A percentile compares a stretch with the other conserved stretches of the same genome.
phyloP scores from a whole-genome alignment of 2,888 invertebrate genomes.

The Drosophila multiciliata region DNA sequence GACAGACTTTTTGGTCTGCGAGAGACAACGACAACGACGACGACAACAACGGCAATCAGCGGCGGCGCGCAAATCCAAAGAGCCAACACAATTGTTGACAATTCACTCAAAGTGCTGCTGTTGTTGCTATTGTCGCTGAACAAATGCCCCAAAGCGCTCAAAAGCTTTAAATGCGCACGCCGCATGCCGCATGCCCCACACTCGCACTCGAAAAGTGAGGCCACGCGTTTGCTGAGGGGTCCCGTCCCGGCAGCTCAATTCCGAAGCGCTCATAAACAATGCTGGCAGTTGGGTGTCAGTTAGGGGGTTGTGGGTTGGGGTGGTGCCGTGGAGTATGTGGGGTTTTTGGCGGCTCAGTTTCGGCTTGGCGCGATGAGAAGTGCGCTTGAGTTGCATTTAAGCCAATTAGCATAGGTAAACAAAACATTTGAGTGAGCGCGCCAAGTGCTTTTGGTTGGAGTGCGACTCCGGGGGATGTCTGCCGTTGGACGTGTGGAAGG shows the following conservation, averaged over 20 bases:
- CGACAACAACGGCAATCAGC: conserved; percentile 7
- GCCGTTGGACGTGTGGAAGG: background rate
- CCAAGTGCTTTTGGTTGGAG: conserved; percentile 70
- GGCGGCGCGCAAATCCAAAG: conserved; percentile 68
- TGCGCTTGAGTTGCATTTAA: conserved; percentile 82
- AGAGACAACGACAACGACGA: conserved; percentile 20
- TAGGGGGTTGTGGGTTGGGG: background rate
- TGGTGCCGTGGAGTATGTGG: background rate
- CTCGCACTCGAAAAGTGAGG: conserved; percentile 33
- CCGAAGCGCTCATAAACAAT: conserved; percentile 74
- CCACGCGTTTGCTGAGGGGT: conserved; percentile 28
- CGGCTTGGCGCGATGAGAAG: conserved; percentile 71
- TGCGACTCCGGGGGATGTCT: conserved; percentile 44
- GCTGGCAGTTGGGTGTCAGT: conserved; percentile 22
- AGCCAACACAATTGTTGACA: conserved; percentile 79
- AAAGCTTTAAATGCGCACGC: conserved; percentile 73
- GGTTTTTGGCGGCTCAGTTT: conserved; percentile 48
- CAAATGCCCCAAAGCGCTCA: conserved; percentile 82
- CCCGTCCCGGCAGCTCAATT: conserved; percentile 63
- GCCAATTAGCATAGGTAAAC: conserved; percentile 83
- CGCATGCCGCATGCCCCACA: conserved; percentile 21
- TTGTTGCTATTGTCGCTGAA: conserved; percentile 60
- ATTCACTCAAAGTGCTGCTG: conserved; percentile 75
- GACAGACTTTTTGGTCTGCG: conserved; percentile 74
- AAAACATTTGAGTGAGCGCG: conserved; percentile 79